A percentile compares a stretch with the other conserved stretches of the same genome.
Evolutionary conservation across 2,797 vertebrate genomes (phyloP).

Genomic region (Florisuga fusca): DNA sequence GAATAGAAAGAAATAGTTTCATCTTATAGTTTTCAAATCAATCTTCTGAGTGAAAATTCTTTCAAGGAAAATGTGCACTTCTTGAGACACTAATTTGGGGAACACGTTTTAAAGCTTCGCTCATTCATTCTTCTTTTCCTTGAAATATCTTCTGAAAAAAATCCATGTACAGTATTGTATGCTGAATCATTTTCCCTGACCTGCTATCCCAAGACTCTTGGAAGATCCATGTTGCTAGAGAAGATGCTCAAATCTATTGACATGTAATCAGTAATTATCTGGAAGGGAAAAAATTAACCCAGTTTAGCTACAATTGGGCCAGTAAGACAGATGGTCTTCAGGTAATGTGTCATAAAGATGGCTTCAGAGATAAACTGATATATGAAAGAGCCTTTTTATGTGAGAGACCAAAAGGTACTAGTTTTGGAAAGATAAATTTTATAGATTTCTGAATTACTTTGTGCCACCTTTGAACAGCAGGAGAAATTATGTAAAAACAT

Average conservation of each 20-base stretch:
- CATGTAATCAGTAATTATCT: slow-evolving; percentile 41
- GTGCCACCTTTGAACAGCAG: too few species aligned
- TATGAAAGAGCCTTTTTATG: too few species aligned
- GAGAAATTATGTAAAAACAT: too few species aligned
- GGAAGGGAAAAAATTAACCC: not conserved
- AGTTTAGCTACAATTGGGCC: too few species aligned
- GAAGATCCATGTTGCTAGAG: not conserved
- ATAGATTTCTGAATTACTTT: too few species aligned
- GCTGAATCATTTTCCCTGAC: not conserved
- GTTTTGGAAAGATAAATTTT: too few species aligned
- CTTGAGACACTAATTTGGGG: not conserved
- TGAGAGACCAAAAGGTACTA: too few species aligned
- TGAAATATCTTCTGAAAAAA: slow-evolving; percentile 9
- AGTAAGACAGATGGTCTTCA: too few species aligned
- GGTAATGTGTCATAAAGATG: too few species aligned
- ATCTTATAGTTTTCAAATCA: not conserved
- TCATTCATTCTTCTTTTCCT: not conserved
- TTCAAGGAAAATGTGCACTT: not conserved
- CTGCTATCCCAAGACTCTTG: not conserved
- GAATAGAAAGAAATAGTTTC: not conserved
- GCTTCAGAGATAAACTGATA: too few species aligned
- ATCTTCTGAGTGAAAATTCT: not conserved
- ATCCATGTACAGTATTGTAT: not conserved
- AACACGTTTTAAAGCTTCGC: not conserved
- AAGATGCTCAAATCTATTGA: slow-evolving; percentile 37